phyloP scores from a whole-genome alignment of 2,888 invertebrate species.

The Branchellion lobata region DNA sequence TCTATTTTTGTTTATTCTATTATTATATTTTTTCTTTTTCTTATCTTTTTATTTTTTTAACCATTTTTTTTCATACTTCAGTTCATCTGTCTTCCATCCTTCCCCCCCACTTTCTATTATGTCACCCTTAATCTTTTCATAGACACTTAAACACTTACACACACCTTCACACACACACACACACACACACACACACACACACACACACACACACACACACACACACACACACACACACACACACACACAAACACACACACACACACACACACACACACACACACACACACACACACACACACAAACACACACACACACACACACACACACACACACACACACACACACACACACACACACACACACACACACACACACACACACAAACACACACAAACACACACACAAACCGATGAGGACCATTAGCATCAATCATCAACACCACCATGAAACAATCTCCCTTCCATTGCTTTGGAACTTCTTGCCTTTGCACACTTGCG shows the following conservation, averaged over 20 bases:
- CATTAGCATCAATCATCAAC: too few species aligned
- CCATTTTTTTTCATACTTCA: too few species aligned
- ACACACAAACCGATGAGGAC: too few species aligned
- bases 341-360: background rate
- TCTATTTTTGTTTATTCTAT: too few species aligned
- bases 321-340: background rate
- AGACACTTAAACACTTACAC: background rate
- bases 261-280: background rate
- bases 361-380: background rate
- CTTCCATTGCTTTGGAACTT: too few species aligned
- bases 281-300: background rate
- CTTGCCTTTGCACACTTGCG: too few species aligned
- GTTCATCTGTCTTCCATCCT: too few species aligned
- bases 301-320: conserved; percentile 3
- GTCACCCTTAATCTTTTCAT: too few species aligned
- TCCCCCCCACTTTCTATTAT: too few species aligned
- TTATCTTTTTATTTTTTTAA: too few species aligned
- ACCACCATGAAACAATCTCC: too few species aligned
- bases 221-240: conserved; percentile 2
- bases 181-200: background rate
- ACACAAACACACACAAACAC: background rate
- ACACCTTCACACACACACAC: conserved; percentile 4
- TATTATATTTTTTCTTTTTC: too few species aligned
- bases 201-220: background rate
- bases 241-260: conserved; percentile 3